Base-by-base conservation (phyloP, 2,113 vertebrate genomes). In the Phoxinus phoxinus region DNA sequence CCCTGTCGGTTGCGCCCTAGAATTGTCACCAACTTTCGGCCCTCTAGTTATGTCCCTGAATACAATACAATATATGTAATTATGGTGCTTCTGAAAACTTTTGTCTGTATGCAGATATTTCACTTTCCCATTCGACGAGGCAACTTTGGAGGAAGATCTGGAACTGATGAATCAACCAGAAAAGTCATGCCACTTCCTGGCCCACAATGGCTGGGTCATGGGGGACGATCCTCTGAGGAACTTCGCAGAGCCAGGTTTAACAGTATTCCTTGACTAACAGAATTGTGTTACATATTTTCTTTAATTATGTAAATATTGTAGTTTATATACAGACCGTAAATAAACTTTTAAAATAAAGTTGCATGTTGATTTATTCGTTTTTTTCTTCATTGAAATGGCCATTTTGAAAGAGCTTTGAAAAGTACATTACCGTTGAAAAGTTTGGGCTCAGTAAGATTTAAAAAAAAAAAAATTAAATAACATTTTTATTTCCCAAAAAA, bases 131-230 rank as follows among this genome's bases (percentile, higher is more conserved):
- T 98, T 95, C 90, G 92, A 94, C 88, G 96, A 96, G 17, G 90
- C 95, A 90, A 91, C 94, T 84, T 85, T 97, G 69, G 94, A 96
- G 7, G 75, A 95, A 88, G 97, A 99, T 89, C 92, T 99, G 91
- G 41, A 87, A 77, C 90, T 99, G 89, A 94, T 98, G 77, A 91
- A 97, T 87, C 88, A 95, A 48, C 95, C 96, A 11, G 94, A 97
- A 65, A 97, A 97, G 93, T 93, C 91, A 1, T 95, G 96, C 88
- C 96, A 96, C 89, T 97, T 99, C 90, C 94, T 99, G 94, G 97
- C 98, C 65, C 95, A 97, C 91, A 99, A 99, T 3, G 98, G 98
- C 19, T 99, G 98, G 98, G 98, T 99, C 87, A 99, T 99, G 98
- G 95, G 94, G 4, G 98, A 99, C 53, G 97, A 99, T 89, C 98